A percentile compares a stretch with the other conserved stretches of the same genome.
These are phyloP conservation scores for Oppia nitens DNA, from an alignment of 1,140 invertebrate species.

Conservation along the genomic window DNA sequence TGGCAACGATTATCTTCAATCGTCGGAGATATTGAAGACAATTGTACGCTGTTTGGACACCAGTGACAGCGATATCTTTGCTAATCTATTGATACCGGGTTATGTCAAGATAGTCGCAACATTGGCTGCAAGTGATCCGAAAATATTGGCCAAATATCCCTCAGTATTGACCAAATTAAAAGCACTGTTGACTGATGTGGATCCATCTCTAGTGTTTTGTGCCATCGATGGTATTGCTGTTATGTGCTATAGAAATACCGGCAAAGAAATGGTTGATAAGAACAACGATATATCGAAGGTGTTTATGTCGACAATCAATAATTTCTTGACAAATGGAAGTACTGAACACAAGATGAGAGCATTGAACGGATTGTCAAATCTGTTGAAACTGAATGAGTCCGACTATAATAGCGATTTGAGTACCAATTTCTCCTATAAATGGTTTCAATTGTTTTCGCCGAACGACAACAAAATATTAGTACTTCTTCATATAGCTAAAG, in stretches of 20 bases:
- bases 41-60: not conserved
- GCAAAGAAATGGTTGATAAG: not conserved
- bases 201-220: not conserved
- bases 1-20: conserved; percentile 4
- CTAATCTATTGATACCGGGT: conserved; percentile 10
- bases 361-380: not conserved
- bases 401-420: conserved; percentile 28
- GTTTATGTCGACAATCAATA: not conserved
- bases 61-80: not conserved
- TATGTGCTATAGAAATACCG: conserved; percentile 1
- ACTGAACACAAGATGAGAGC: conserved; percentile 8
- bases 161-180: not conserved
- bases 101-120: conserved; percentile 7
- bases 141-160: not conserved
- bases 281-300: not conserved
- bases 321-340: not conserved
- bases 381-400: not conserved
- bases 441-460: conserved; percentile 37
- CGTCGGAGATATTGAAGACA: not conserved
- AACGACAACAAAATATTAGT: conserved; percentile 33
- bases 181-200: not conserved
- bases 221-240: conserved; percentile 2
- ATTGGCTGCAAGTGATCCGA: not conserved
- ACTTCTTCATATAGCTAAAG: conserved; percentile 37
- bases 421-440: conserved; percentile 36